A percentile compares a stretch with the other conserved stretches of the same genome.
Conservation (phyloP, 2,888 invertebrate genomes). For the Caenorhabditis macrosperma region DNA sequence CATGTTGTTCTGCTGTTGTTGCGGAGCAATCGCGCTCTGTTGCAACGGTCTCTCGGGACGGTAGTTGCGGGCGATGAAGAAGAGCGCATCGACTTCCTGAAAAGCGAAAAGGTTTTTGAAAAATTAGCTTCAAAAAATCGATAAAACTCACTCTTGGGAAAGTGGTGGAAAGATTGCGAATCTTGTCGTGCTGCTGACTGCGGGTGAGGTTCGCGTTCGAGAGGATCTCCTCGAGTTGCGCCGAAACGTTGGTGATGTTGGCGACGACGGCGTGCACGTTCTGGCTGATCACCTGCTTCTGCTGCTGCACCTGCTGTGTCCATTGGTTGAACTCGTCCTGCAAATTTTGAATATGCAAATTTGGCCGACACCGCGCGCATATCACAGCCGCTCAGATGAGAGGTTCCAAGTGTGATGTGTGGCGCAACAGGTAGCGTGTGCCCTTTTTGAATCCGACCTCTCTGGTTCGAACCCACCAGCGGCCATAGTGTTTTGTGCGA, state of each 20-base stretch:
- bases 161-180: constrained; percentile 23
- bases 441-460: no score
- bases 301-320: constrained; percentile 44
- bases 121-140: background rate
- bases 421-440: no score
- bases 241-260: constrained; percentile 49
- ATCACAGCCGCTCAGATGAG: no score
- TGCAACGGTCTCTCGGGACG: constrained; percentile 27
- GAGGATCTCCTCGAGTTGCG: constrained; percentile 41
- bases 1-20: background rate
- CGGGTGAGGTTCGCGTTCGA: constrained; percentile 33
- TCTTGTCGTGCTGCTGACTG: constrained; percentile 44
- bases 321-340: constrained; percentile 50
- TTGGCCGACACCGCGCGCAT: no score
- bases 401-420: no score
- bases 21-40: background rate
- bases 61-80: constrained; percentile 53
- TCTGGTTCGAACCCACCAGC: no score
- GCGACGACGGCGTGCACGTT: constrained; percentile 44
- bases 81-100: constrained; percentile 46
- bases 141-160: constrained; percentile 38
- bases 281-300: constrained; percentile 30
- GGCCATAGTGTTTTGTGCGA: no score
- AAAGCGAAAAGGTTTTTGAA: background rate
- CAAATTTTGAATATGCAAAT: no score